Conservation (phyloP, 1,140 invertebrate genomes). For the Xylocopa sonorina region DNA sequence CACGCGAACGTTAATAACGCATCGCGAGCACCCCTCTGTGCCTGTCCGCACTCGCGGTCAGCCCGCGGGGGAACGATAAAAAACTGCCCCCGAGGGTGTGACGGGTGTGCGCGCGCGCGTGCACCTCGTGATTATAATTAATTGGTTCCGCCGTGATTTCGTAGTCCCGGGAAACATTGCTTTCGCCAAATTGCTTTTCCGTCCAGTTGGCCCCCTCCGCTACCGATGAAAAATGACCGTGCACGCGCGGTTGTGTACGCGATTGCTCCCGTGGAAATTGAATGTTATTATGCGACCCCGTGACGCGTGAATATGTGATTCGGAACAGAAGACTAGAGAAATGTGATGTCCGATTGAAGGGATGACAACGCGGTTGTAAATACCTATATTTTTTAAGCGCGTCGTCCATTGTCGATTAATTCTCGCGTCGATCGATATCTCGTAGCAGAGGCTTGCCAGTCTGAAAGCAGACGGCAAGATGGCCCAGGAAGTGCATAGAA, state of each 20-base stretch:
- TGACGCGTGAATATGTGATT: not conserved
- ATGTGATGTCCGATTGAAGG: not conserved
- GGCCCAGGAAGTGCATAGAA: not conserved
- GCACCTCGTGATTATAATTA: conserved; percentile 25
- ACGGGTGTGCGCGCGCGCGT: not conserved
- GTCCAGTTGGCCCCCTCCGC: no score
- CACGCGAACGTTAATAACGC: conserved; percentile 27
- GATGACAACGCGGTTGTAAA: no score
- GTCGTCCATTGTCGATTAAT: not conserved
- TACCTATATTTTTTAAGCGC: no score
- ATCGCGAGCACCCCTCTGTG: not conserved
- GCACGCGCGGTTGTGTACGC: not conserved
- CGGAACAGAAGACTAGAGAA: not conserved
- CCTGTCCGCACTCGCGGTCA: not conserved
- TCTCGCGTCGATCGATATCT: not conserved
- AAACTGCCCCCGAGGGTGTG: no score
- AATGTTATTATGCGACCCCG: not conserved
- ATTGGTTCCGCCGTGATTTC: conserved; percentile 17
- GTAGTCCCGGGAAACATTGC: not conserved
- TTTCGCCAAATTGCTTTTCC: conserved; percentile 15
- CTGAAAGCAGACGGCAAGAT: not conserved
- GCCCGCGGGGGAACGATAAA: not conserved
- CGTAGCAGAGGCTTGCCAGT: not conserved
- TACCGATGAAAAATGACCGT: not conserved
- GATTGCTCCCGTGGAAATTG: not conserved